These are phyloP conservation scores for Dichetophora obliterata DNA, from an alignment of 2,888 invertebrate species.

Conservation along the genomic window DNA sequence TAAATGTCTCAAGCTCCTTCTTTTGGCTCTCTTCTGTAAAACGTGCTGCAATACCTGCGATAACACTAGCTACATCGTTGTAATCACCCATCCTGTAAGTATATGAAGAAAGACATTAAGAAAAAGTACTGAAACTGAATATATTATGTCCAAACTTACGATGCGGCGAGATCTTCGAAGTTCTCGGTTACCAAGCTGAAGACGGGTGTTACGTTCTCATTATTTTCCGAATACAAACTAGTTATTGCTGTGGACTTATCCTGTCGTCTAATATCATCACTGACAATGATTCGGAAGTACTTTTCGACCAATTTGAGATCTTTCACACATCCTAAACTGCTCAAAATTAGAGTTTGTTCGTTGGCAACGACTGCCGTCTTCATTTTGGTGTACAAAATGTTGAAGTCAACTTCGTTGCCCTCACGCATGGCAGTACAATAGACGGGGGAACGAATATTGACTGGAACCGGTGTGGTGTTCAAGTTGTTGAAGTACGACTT, in stretches of 20 bases:
- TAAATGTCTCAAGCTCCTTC: conserved; percentile 57
- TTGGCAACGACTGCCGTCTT: conserved; percentile 74
- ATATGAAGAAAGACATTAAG: background rate
- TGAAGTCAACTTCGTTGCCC: conserved; percentile 76
- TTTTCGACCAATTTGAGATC: conserved; percentile 71
- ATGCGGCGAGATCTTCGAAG: conserved; percentile 50
- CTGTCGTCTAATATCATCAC: conserved; percentile 63
- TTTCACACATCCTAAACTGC: conserved; percentile 78
- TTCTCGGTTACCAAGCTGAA: conserved; percentile 70
- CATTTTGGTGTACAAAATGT: conserved; percentile 76
- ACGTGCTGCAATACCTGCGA: conserved; percentile 63
- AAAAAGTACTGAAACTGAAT: background rate
- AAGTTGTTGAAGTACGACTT: conserved; percentile 65
- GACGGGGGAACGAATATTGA: conserved; percentile 78
- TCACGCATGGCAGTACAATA: conserved; percentile 82
- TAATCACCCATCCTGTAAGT: conserved; percentile 61
- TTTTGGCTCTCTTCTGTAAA: conserved; percentile 62
- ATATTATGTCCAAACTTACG: conserved; percentile 58
- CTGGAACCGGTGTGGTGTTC: conserved; percentile 67
- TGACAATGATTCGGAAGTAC: conserved; percentile 72
- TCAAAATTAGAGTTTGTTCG: conserved; percentile 78
- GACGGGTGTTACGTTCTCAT: conserved; percentile 72
- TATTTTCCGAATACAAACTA: conserved; percentile 72
- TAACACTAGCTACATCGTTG: conserved; percentile 60
- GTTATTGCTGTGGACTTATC: conserved; percentile 65